Evolutionary conservation across 2,888 invertebrate species (phyloP), one percentile per base, ranked within the genome.

Genomic region (Drosophila neutralis): DNA sequence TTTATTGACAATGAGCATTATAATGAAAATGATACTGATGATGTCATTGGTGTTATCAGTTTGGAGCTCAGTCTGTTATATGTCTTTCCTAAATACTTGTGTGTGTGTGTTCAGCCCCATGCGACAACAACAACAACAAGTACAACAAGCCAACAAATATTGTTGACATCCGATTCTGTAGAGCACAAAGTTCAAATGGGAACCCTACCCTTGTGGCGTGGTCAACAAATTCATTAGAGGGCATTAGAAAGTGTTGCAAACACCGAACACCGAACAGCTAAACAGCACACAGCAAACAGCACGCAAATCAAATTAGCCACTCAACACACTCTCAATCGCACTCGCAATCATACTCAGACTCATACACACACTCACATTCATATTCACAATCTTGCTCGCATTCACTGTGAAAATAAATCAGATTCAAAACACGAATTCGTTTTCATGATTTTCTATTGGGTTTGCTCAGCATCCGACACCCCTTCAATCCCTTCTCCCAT

Each of bases 211-310:
- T 51, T 24, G 45, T 24, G 21, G 7, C 21, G 15, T 15, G 24
- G 45, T 45, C 45, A 40, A 40, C 42, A 56, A 69, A 62, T 59
- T 67, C 72, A 84, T 78, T 68, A 70, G 70, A 66, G 38, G 71
- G 69, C 87, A 76, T 73, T 76, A 67, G 89, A 86, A 88, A 88
- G 89, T 83, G 88, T 85, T 80, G 67, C 80, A 72, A 24, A 24
- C 45, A 45, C 24, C 45, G 21, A n/a, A 36, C n/a, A n/a, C 4
- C 76, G 68, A 21, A 3, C 13, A 42, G n/a, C 21, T 18, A 8
- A 18, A 4, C 40, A 40, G n/a, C 18, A 18, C 3, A 38, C 8
- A 18, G 38, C 7, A 42, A 83, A 52, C 56, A 33, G 54, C 78
- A 77, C 73, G 69, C 74, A 87, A 84, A 78, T 74, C 53, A 70